Conservation (phyloP, 2,797 vertebrate genomes). For the Gymnocypris eckloni region DNA sequence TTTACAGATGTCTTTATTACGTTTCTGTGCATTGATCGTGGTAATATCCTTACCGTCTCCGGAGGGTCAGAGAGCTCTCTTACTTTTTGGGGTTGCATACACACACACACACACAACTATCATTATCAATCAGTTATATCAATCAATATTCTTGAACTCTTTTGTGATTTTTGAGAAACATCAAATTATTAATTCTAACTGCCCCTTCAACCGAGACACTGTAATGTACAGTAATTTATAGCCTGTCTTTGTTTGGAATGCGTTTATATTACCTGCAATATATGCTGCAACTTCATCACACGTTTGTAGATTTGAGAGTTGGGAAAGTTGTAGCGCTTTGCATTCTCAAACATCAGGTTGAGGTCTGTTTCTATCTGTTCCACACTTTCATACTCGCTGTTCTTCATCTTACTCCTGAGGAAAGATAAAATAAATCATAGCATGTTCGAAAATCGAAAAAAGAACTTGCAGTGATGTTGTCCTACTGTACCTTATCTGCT, state of each 20-base stretch:
- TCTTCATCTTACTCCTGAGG: slow-evolving; percentile 93
- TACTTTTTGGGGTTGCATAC: no score
- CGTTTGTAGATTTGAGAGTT: slow-evolving; percentile 97
- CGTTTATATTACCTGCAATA: slow-evolving; percentile 87
- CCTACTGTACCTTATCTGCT: slow-evolving; percentile 91
- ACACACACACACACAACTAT: no score
- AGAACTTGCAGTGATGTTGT: slow-evolving; percentile 43
- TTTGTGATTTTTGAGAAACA: no score
- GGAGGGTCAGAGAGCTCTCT: no score
- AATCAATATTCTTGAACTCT: no score
- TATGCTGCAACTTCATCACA: slow-evolving; percentile 94
- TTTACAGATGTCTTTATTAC: no score
- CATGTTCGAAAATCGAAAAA: no score
- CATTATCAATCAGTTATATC: no score
- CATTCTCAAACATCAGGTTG: slow-evolving; percentile 96
- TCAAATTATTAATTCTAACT: not conserved
- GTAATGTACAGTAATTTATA: not conserved
- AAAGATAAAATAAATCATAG: slow-evolving; percentile 68
- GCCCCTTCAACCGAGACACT: not conserved
- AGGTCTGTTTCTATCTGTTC: slow-evolving; percentile 94
- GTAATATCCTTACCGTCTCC: no score
- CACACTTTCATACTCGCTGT: slow-evolving; percentile 92
- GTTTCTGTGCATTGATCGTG: no score
- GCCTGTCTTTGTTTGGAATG: not conserved
- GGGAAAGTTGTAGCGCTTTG: slow-evolving; percentile 95